Conservation (phyloP, 2,888 invertebrate species). For the Hemithea aestivaria region DNA sequence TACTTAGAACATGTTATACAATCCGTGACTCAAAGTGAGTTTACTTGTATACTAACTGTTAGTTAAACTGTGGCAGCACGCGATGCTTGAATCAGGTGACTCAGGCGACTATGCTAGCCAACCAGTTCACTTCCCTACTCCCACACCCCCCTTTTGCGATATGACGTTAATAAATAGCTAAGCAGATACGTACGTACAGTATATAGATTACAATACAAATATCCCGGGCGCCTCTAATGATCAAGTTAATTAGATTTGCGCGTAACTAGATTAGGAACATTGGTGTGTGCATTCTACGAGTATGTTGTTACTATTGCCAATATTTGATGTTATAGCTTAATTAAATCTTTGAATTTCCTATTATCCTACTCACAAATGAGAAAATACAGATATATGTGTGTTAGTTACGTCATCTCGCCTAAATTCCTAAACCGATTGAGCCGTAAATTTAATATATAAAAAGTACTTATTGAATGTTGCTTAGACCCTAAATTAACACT, state of each 20-base stretch:
- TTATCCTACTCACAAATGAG: too few species aligned
- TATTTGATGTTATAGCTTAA: too few species aligned
- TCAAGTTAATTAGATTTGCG: conserved; percentile 15
- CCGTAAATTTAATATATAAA: too few species aligned
- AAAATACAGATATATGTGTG: too few species aligned
- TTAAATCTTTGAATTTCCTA: too few species aligned
- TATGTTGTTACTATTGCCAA: too few species aligned
- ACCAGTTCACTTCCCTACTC: conserved; percentile 17
- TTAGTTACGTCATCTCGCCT: too few species aligned
- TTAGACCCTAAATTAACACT: too few species aligned
- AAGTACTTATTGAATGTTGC: too few species aligned
- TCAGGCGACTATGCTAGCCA: conserved; percentile 24
- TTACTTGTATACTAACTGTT: background rate
- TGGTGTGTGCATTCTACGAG: too few species aligned
- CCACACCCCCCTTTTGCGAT: conserved; percentile 22
- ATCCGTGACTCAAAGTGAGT: conserved; percentile 1
- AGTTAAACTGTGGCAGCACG: conserved; percentile 26
- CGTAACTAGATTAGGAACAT: conserved; percentile 11
- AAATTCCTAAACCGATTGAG: too few species aligned
- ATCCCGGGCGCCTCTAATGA: conserved; percentile 8
- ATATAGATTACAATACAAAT: conserved; percentile 16
- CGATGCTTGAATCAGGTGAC: conserved; percentile 35
- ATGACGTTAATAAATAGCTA: conserved; percentile 18
- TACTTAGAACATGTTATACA: background rate
- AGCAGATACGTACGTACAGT: conserved; percentile 3